phyloP scores from a whole-genome alignment of 2,888 invertebrate species.

The Caenorhabditis becei region DNA sequence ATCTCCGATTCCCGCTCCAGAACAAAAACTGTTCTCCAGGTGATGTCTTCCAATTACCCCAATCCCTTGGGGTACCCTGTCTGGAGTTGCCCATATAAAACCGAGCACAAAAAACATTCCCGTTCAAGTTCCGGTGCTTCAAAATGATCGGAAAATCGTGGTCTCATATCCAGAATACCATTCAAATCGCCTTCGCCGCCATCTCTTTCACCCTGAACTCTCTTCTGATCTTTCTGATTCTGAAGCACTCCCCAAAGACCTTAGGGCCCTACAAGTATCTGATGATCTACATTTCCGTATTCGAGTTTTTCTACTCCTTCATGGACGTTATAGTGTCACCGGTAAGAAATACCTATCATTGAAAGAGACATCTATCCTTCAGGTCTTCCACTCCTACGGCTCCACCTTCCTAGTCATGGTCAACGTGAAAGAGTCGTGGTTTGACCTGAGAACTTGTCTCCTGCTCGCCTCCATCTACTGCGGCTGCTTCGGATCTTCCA shows the following conservation, averaged over 20 bases:
- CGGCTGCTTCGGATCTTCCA: constrained; percentile 31
- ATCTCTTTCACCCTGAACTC: too few species aligned
- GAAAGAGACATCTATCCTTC: background rate
- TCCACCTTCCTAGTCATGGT: constrained; percentile 45
- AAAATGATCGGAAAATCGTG: constrained; percentile 32
- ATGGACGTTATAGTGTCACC: constrained; percentile 37
- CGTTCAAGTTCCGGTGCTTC: too few species aligned
- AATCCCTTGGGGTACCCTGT: too few species aligned
- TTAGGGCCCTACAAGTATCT: constrained; percentile 45
- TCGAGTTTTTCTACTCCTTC: constrained; percentile 37
- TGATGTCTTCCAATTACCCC: too few species aligned
- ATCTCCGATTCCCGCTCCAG: too few species aligned
- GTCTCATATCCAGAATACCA: constrained; percentile 17
- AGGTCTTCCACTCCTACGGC: constrained; percentile 40
- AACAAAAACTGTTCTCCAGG: too few species aligned
- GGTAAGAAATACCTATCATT: background rate
- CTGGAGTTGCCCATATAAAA: too few species aligned
- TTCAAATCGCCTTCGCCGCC: constrained; percentile 52
- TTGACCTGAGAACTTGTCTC: background rate
- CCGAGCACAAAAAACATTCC: too few species aligned
- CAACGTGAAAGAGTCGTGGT: constrained; percentile 7
- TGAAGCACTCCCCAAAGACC: constrained; percentile 28
- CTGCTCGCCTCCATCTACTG: constrained; percentile 25
- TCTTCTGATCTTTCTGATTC: too few species aligned
- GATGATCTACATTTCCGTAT: constrained; percentile 47